These are phyloP conservation scores for Tragelaphus imberbis DNA, from an alignment of 2,113 vertebrate genomes.

Conservation along the genomic window DNA sequence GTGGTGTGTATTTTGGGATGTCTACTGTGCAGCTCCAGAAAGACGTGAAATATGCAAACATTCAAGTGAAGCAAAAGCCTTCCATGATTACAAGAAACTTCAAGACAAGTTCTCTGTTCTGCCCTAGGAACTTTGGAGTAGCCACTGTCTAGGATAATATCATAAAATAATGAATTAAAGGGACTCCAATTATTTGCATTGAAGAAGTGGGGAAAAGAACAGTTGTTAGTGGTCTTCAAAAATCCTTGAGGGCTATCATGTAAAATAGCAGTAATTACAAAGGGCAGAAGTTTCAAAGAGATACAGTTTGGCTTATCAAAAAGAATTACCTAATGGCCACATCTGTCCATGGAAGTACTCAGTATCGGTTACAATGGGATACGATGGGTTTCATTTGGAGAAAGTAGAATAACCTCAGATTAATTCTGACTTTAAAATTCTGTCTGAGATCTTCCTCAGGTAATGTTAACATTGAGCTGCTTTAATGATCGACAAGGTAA, in stretches of 20 bases:
- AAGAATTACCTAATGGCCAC: background rate
- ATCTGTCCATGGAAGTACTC: background rate
- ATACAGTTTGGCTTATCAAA: background rate
- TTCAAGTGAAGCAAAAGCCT: constrained; percentile 91
- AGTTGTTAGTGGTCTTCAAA: background rate
- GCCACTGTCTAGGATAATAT: background rate
- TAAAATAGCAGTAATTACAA: background rate
- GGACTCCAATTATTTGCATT: background rate
- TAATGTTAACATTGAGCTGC: background rate
- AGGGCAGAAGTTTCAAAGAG: background rate
- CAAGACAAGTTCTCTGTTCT: background rate
- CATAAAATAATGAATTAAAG: background rate
- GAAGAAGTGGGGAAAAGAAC: background rate
- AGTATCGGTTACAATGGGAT: background rate
- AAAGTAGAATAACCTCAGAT: background rate
- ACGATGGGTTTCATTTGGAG: background rate
- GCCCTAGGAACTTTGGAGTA: background rate
- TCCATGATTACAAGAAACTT: constrained; percentile 83
- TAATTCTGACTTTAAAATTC: background rate
- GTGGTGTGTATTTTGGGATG: constrained; percentile 91
- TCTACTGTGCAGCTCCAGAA: constrained; percentile 91
- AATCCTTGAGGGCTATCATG: background rate
- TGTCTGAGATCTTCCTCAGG: background rate
- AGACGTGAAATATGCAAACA: constrained; percentile 91
- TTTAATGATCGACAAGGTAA: background rate